A percentile compares a stretch with the other conserved stretches of the same genome.
phyloP scores from a whole-genome alignment of 2,797 vertebrate species.

The Mormyrus hasselquistii region DNA sequence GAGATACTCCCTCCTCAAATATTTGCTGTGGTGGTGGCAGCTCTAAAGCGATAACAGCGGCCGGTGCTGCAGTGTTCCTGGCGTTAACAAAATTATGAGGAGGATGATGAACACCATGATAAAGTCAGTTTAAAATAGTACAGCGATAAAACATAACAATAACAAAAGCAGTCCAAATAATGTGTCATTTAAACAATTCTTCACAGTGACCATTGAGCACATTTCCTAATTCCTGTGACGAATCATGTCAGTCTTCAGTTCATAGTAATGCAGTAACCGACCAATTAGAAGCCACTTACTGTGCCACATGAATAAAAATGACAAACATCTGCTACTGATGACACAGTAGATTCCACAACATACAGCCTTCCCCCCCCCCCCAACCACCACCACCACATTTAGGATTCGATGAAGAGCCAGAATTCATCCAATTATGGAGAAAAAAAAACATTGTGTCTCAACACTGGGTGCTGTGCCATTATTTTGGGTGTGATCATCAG shows the following conservation, averaged over 20 bases:
- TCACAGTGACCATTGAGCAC: neutral
- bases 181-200: neutral
- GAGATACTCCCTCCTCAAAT: slow-evolving; percentile 54
- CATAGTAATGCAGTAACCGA: neutral
- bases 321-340: neutral
- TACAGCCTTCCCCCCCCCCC: neutral
- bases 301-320: neutral
- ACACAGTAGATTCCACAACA: neutral
- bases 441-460: slow-evolving; percentile 5
- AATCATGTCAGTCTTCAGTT: neutral
- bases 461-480: slow-evolving; percentile 32
- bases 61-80: slow-evolving; percentile 15
- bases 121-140: neutral
- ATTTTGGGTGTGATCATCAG: slow-evolving; percentile 40
- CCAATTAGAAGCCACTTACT: neutral
- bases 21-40: slow-evolving; percentile 53
- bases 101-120: neutral
- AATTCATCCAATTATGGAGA: neutral
- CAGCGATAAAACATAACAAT: neutral
- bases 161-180: neutral
- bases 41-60: slow-evolving; percentile 33
- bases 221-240: neutral
- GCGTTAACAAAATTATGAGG: slow-evolving; percentile 22
- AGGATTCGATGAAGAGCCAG: neutral
- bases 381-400: neutral